Percentiles rank a stretch among this genome's conserved stretches.
Conservation (phyloP, 2,797 vertebrate genomes). For the Pangasius djambal region DNA sequence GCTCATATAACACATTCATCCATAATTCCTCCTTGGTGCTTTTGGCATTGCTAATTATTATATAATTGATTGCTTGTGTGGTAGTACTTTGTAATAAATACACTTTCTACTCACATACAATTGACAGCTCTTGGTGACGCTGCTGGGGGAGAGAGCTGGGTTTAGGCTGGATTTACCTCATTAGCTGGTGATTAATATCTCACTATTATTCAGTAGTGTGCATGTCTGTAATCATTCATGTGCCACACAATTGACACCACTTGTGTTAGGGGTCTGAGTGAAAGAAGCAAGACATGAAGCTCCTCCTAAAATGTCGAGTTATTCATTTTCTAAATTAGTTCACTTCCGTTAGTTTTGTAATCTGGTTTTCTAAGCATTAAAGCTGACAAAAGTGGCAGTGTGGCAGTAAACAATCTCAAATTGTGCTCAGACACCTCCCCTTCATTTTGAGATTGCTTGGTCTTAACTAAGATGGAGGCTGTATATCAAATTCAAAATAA, state of each 20-base stretch:
- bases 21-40: background rate
- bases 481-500: background rate
- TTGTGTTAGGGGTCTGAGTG: background rate
- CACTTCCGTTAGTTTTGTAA: background rate
- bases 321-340: background rate
- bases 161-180: constrained; percentile 65
- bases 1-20: background rate
- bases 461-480: background rate
- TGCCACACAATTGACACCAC: background rate
- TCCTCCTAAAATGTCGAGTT: background rate
- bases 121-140: background rate
- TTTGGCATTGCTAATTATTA: background rate
- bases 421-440: background rate
- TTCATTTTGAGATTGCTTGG: background rate
- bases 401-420: background rate
- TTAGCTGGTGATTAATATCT: constrained; percentile 71
- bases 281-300: background rate
- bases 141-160: constrained; percentile 46
- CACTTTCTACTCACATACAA: background rate
- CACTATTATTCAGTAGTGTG: constrained; percentile 21
- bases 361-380: background rate
- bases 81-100: background rate
- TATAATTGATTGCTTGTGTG: constrained; percentile 1
- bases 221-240: constrained; percentile 39
- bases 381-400: background rate